A percentile compares a stretch with the other conserved stretches of the same genome.
These are phyloP conservation scores for Carassius carassius DNA, from an alignment of 2,113 vertebrate genomes.

Conservation along the genomic window DNA sequence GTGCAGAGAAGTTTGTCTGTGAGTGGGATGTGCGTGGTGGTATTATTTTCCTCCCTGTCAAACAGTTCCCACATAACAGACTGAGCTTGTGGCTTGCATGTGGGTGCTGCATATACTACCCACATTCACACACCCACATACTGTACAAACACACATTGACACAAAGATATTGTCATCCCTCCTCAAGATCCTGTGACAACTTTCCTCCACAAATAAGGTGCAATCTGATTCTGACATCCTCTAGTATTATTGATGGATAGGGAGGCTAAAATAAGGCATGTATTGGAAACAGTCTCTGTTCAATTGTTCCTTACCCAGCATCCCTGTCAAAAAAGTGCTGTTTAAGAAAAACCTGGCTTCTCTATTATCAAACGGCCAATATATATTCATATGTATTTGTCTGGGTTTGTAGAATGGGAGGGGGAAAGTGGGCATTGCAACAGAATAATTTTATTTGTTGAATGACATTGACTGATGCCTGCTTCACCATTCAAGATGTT, in stretches of 20 bases:
- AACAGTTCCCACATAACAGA: slow-evolving; percentile 47
- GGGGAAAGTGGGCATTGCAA: neutral
- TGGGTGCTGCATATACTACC: slow-evolving; percentile 18
- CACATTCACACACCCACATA: slow-evolving; percentile 40
- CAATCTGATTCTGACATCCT: slow-evolving; percentile 32
- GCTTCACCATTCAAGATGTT: slow-evolving; percentile 15
- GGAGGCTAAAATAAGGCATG: slow-evolving; percentile 37
- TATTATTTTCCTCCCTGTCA: slow-evolving; percentile 41
- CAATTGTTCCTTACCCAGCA: slow-evolving; percentile 53
- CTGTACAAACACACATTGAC: neutral
- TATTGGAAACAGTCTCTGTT: slow-evolving; percentile 53
- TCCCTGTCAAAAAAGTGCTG: slow-evolving; percentile 52
- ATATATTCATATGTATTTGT: slow-evolving; percentile 56
- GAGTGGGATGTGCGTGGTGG: slow-evolving; percentile 37
- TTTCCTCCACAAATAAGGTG: slow-evolving; percentile 17
- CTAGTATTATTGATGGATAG: slow-evolving; percentile 35
- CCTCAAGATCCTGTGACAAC: slow-evolving; percentile 19
- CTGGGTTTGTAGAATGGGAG: slow-evolving; percentile 5
- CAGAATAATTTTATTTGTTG: slow-evolving; percentile 47
- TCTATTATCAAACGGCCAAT: slow-evolving; percentile 28
- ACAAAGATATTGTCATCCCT: slow-evolving; percentile 9
- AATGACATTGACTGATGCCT: slow-evolving; percentile 55
- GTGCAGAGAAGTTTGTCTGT: neutral
- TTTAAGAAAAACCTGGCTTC: slow-evolving; percentile 23
- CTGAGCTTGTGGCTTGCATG: slow-evolving; percentile 50